These are phyloP conservation scores for Lepisosteus osseus DNA, from an alignment of 2,113 vertebrate genomes.

Conservation along the genomic window DNA sequence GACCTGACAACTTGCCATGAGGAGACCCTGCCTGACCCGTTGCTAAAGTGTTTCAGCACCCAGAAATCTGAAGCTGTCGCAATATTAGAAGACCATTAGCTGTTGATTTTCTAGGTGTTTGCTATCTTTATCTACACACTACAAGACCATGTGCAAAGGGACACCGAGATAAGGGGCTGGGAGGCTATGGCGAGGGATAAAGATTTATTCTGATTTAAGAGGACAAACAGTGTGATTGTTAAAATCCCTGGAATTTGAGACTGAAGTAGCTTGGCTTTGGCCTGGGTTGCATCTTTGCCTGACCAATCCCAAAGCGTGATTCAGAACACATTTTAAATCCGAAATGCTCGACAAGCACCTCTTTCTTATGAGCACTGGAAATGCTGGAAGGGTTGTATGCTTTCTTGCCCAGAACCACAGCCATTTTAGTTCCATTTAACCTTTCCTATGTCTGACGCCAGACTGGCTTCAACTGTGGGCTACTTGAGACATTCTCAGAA, in stretches of 20 bases:
- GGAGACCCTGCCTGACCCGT: neutral
- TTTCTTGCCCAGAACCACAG: constrained; percentile 4
- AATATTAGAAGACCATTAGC: neutral
- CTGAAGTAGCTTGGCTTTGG: neutral
- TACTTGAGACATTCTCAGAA: neutral
- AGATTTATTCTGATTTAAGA: no score
- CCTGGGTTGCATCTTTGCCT: neutral
- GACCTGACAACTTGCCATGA: neutral
- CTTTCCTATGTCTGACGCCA: constrained; percentile 4
- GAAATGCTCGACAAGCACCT: neutral
- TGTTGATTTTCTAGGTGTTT: neutral
- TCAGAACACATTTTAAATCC: neutral
- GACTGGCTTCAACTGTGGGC: neutral
- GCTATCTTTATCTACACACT: no score
- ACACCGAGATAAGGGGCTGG: no score
- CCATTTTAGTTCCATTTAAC: neutral
- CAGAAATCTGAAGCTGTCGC: neutral
- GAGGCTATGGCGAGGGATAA: no score
- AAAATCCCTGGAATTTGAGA: no score
- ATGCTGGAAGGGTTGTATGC: neutral
- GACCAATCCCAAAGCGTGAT: neutral
- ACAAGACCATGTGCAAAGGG: no score
- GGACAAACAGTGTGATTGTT: no score
- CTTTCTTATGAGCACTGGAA: neutral
- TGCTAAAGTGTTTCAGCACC: neutral